phyloP scores from a whole-genome alignment of 2,888 invertebrate genomes.

The Hymenopus coronatus region DNA sequence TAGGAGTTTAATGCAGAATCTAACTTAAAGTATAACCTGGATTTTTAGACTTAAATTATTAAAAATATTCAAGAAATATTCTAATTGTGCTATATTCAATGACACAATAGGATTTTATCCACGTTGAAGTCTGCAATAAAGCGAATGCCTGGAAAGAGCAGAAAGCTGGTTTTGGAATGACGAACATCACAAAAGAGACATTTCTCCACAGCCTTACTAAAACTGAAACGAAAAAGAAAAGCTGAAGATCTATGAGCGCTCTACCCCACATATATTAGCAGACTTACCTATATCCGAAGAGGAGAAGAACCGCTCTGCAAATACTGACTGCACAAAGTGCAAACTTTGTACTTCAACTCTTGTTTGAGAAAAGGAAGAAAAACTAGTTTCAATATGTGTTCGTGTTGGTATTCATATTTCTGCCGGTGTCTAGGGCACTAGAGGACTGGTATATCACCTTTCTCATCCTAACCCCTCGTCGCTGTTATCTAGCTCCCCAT shows the following conservation, averaged over 20 bases:
- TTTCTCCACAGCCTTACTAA: not conserved
- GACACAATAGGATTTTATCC: too few species aligned
- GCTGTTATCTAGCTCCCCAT: not conserved
- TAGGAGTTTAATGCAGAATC: too few species aligned
- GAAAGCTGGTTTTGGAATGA: not conserved
- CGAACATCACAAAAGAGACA: not conserved
- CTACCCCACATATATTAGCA: not conserved
- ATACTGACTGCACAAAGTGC: not conserved
- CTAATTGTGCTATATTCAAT: too few species aligned
- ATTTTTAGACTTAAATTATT: too few species aligned
- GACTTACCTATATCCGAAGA: not conserved
- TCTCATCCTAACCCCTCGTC: not conserved
- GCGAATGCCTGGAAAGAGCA: not conserved
- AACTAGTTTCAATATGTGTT: not conserved
- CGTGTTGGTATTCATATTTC: not conserved
- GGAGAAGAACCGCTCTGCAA: not conserved
- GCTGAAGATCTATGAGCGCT: not conserved
- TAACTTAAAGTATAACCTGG: too few species aligned
- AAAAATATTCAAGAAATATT: too few species aligned
- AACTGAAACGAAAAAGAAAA: not conserved
- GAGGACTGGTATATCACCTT: not conserved
- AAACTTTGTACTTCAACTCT: not conserved
- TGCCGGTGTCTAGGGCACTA: not conserved
- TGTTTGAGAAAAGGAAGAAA: not conserved
- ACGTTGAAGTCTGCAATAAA: not conserved